Base-by-base conservation (phyloP, 2,797 vertebrate genomes). In the Sebastes melanostomus region DNA sequence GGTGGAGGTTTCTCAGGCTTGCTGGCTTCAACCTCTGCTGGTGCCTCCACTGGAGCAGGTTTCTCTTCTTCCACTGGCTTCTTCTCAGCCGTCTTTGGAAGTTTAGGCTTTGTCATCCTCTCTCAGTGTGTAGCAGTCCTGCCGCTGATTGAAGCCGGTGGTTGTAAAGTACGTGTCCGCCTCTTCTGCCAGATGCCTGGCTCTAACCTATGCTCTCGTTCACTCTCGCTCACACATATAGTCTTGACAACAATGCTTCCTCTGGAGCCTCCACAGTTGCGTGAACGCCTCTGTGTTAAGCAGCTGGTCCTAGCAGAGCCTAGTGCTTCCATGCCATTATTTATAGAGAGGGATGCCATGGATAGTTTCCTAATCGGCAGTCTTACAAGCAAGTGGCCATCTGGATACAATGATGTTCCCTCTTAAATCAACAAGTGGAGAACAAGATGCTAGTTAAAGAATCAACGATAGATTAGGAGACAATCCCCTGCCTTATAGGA, bases 331-430 rank as follows among this genome's bases (percentile, higher is more conserved):
- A 79, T 81, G 77, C 61, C 80, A 92, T 93, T 95, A 95, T 95
- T 95, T 95, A 93, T 96, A 94, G 94, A 92, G 80, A 63, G 68
- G 86, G 67, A 94, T 94, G 76, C 90, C 91, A 84, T n/a, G 78
- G 86, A 96, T 96, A 90, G 67, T 94, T 95, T 95, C 89, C 90
- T 92, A 93, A 95, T 95, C 91, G 87, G 84, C 85, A 88, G 87
- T 87, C 85, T 91, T 93, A 91, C 84, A 81, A 82, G 72, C 70
- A 34, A 90, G 70, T 78, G 82, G 76, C 80, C 85, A 77, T 84
- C 76, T 85, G 86, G 81, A 89, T 69, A 80, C 67, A 84, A 74
- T 73, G 77, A 82, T 83, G 74, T 82, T 83, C 78, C 59, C 77
- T 86, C 79, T 75, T 82, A 78, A 56, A 87, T 86, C 90, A 89